Evolutionary conservation across 2,113 vertebrate species (phyloP).

Genomic region (Megaceryle torquata): DNA sequence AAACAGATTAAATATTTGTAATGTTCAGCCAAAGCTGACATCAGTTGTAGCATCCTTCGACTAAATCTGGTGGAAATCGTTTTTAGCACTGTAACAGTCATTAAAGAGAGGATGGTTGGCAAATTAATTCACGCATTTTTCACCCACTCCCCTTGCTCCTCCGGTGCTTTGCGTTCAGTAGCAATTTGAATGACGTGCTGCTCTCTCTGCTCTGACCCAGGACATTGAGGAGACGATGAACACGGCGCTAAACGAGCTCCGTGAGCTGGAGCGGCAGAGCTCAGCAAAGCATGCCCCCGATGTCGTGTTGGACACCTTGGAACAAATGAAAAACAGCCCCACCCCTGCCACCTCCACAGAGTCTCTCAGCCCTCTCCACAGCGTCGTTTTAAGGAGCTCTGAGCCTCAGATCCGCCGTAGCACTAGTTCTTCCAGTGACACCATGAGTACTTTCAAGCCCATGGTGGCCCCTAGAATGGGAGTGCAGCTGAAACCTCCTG

Average conservation of each 20-base stretch:
- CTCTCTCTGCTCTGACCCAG: constrained; percentile 69
- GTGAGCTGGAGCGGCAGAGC: constrained; percentile 95
- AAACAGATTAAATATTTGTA: neutral
- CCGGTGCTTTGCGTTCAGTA: neutral
- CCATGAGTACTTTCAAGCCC: constrained; percentile 97
- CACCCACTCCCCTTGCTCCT: neutral
- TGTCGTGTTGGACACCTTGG: constrained; percentile 95
- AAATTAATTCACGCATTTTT: neutral
- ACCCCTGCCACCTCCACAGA: constrained; percentile 83
- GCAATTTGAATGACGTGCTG: neutral
- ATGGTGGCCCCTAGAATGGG: constrained; percentile 92
- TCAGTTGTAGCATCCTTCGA: fast-evolving
- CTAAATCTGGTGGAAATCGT: neutral
- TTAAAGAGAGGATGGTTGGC: neutral
- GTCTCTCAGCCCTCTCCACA: constrained; percentile 87
- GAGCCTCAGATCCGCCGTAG: constrained; percentile 90
- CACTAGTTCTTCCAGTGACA: constrained; percentile 91
- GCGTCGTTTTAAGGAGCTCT: constrained; percentile 75
- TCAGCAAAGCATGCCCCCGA: constrained; percentile 93
- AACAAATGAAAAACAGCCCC: constrained; percentile 85
- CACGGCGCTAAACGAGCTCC: constrained; percentile 93
- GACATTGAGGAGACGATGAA: constrained; percentile 99
- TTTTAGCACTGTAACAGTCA: neutral
- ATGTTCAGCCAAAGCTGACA: neutral
- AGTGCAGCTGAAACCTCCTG: constrained; percentile 93